Evolutionary conservation across 1,140 invertebrate genomes (phyloP), one percentile per base, ranked within the genome.

Genomic region (Atta colombica): DNA sequence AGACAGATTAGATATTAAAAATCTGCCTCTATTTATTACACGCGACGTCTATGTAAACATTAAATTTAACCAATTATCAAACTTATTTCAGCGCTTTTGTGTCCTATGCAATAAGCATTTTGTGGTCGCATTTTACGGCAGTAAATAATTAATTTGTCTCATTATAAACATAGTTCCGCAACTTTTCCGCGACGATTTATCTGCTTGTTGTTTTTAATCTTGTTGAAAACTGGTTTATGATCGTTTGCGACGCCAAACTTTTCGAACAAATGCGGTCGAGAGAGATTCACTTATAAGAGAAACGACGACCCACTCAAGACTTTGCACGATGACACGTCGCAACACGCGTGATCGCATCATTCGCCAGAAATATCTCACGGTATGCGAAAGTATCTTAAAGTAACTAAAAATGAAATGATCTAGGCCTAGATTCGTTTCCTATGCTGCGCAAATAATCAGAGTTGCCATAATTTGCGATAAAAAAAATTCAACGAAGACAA

Each of bases 401-500:
- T 51, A 51, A 55, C 39, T 86, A 86, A 55, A 86, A 78, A 28
- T 16, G 51, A 25, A 78, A 12, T 66, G 63, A 78, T 66, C n/a
- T 35, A 86, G 51, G 12, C 51, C 63, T 58, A 78, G 63, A 77
- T 78, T 53, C 28, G n/a, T 84, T 61, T 35, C 21, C 21, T 21
- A 31, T 51, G 35, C 60, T 31, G 18, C 21, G 18, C 8, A 55
- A 74, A 60, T 72, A 49, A 63, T 61, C 28, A 21, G 3, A n/a
- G 3, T 63, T 31, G 8, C 21, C 4, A n/a, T 85, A 58, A 55
- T 55, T 35, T 80, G 28, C 28, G n/a, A 0, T 65, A 66, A 28
- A 58, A 21, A 53, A 39, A 35, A 58, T 35, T 72, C 16, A 14
- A 6, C 18, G 25, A 74, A 53, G 4, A 45, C 39, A 53, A 55